A percentile compares a stretch with the other conserved stretches of the same genome.
Conservation (phyloP, 2,113 vertebrate species). For the Rhombomys opimus region DNA sequence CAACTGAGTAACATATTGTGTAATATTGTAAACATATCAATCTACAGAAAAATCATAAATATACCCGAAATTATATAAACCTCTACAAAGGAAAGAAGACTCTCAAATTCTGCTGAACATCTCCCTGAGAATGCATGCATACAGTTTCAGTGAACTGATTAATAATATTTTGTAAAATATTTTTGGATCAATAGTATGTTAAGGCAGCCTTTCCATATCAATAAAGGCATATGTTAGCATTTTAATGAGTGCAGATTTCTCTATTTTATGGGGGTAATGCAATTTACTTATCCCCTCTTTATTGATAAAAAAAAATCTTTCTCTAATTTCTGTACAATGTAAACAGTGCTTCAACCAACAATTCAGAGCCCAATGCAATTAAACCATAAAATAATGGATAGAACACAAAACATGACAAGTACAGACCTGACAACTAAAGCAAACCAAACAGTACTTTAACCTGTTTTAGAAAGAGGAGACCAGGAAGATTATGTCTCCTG, state of each 20-base stretch:
- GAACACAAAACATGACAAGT: neutral
- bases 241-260: constrained; percentile 59
- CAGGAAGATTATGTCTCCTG: neutral
- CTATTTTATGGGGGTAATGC: constrained; percentile 18
- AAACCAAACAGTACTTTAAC: neutral
- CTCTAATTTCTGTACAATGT: constrained; percentile 54
- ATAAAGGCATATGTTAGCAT: constrained; percentile 53
- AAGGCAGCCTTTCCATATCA: constrained; percentile 46
- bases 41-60: constrained; percentile 34
- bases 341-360: constrained; percentile 16
- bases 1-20: neutral
- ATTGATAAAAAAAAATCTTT: constrained; percentile 38
- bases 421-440: constrained; percentile 18
- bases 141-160: constrained; percentile 24
- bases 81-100: neutral
- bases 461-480: neutral
- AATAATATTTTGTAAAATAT: constrained; percentile 46
- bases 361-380: constrained; percentile 4
- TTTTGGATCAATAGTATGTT: constrained; percentile 48
- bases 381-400: neutral
- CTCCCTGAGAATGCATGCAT: neutral
- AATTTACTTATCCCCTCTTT: constrained; percentile 35
- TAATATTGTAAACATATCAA: constrained; percentile 38
- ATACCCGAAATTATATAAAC: constrained; percentile 27
- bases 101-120: neutral